Evolutionary conservation across 1,140 invertebrate genomes (phyloP).

Genomic region (Achatina immaculata): DNA sequence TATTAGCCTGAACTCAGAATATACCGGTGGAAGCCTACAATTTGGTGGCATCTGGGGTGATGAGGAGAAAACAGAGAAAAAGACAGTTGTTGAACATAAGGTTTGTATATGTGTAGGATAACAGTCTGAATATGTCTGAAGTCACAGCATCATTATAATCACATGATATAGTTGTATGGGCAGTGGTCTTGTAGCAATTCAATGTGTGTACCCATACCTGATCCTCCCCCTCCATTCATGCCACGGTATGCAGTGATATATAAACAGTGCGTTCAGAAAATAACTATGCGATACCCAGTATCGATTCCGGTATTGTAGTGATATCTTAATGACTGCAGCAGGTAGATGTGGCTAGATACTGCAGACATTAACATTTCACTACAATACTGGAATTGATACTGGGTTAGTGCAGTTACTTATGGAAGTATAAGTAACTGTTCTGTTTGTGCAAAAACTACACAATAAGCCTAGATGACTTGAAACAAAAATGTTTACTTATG

Average conservation of each 20-base stretch:
- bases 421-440: not conserved
- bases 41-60: conserved; percentile 64
- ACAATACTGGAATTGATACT: no score
- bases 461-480: not conserved
- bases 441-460: not conserved
- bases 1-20: conserved; percentile 65
- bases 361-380: no score
- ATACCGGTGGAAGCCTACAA: conserved; percentile 67
- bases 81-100: conserved; percentile 40
- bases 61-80: conserved; percentile 24
- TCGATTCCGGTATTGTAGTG: no score
- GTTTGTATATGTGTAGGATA: not conserved
- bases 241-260: not conserved
- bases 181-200: not conserved
- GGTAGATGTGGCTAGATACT: no score
- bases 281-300: no score
- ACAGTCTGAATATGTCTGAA: not conserved
- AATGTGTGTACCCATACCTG: not conserved
- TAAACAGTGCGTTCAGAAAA: no score
- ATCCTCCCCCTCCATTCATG: not conserved
- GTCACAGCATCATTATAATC: not conserved
- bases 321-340: not conserved
- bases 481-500: not conserved
- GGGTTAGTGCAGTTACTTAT: no score
- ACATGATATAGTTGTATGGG: not conserved